Conservation (phyloP, 2,113 vertebrate genomes). For the Mormyrus lacerda region DNA sequence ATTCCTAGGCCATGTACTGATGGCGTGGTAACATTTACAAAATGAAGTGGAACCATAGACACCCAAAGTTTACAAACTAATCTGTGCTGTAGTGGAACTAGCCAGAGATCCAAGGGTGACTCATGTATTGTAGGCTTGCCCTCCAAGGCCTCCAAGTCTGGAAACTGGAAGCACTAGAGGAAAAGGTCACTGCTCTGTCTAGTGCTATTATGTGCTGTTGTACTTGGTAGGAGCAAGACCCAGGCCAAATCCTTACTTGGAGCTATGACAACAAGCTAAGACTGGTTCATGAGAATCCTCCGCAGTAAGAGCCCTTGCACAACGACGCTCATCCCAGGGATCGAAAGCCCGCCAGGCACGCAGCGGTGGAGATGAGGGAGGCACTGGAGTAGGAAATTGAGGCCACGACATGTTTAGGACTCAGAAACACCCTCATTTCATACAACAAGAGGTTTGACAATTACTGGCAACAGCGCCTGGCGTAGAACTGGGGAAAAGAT, state of each 20-base stretch:
- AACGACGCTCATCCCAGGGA: background rate
- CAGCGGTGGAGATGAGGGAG: slow-evolving; percentile 17
- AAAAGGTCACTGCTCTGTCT: background rate
- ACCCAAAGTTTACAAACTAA: background rate
- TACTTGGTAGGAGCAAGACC: background rate
- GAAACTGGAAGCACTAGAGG: background rate
- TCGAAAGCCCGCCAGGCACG: background rate
- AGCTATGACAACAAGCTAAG: background rate
- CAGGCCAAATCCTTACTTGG: background rate
- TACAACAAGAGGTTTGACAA: slow-evolving; percentile 49
- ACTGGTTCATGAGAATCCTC: background rate
- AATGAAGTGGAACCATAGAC: background rate
- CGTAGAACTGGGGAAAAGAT: slow-evolving; percentile 40
- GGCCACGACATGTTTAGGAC: slow-evolving; percentile 40
- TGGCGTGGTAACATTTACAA: background rate
- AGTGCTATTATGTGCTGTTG: background rate
- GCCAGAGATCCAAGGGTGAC: background rate
- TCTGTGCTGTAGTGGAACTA: background rate
- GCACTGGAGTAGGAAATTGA: slow-evolving; percentile 37
- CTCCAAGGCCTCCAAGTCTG: background rate
- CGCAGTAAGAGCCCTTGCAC: background rate
- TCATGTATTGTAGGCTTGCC: background rate
- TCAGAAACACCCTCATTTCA: slow-evolving; percentile 45
- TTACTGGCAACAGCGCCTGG: slow-evolving; percentile 46
- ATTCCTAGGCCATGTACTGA: background rate